phyloP scores from a whole-genome alignment of 2,797 vertebrate genomes.

The Simalia tracyae region DNA sequence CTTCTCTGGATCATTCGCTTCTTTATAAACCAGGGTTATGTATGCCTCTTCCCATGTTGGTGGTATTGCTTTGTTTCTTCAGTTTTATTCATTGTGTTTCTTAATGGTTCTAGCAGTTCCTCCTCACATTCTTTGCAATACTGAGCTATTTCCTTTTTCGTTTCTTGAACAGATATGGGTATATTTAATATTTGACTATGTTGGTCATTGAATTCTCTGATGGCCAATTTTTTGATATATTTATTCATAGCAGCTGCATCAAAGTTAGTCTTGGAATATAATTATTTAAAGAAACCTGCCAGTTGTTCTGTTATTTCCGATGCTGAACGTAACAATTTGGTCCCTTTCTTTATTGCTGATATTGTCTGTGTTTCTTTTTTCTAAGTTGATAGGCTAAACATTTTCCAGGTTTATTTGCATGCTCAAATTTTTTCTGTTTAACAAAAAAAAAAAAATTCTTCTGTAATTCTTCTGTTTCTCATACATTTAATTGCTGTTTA shows the following conservation, averaged over 20 bases:
- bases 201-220: not conserved
- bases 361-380: not conserved
- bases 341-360: not conserved
- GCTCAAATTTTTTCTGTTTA: not conserved
- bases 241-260: not conserved
- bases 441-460: not conserved
- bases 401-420: not conserved
- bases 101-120: too few species aligned
- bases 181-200: not conserved
- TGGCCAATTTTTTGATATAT: not conserved
- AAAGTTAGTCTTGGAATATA: not conserved
- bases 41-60: too few species aligned
- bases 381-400: not conserved
- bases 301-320: not conserved
- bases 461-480: not conserved
- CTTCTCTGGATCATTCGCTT: too few species aligned
- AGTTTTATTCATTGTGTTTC: too few species aligned
- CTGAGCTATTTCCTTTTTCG: not conserved
- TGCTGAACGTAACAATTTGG: not conserved
- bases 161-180: not conserved
- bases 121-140: too few species aligned
- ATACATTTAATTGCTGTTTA: not conserved
- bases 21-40: too few species aligned
- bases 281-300: not conserved
- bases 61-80: too few species aligned